These are phyloP conservation scores for Caenorhabditis macrosperma DNA, from an alignment of 2,888 invertebrate species.

Conservation along the genomic window DNA sequence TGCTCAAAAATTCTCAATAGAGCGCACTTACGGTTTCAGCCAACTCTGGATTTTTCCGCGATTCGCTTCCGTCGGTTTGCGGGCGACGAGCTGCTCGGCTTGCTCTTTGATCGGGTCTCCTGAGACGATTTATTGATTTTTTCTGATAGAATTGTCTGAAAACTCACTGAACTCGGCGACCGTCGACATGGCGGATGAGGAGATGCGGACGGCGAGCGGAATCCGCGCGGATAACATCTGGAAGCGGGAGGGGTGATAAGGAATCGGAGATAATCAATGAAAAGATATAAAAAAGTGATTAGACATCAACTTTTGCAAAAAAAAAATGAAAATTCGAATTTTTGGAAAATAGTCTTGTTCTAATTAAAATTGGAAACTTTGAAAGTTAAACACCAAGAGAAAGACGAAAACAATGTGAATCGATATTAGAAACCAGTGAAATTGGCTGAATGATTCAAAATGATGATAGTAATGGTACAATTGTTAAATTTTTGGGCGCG, in stretches of 20 bases:
- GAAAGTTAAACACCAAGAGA: no score
- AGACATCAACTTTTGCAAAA: neutral
- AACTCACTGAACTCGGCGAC: conserved; percentile 45
- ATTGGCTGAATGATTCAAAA: neutral
- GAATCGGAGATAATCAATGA: neutral
- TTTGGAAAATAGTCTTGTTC: neutral
- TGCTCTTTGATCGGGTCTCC: conserved; percentile 46
- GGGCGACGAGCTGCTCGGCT: conserved; percentile 48
- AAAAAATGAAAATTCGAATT: neutral
- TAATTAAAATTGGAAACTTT: neutral
- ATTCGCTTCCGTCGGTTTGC: conserved; percentile 27
- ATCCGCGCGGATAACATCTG: conserved; percentile 37
- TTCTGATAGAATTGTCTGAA: neutral
- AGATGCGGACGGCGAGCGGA: conserved; percentile 11
- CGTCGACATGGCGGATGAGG: conserved; percentile 19
- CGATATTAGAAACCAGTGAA: neutral
- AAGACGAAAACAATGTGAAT: neutral
- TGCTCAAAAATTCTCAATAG: neutral
- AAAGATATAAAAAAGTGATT: neutral
- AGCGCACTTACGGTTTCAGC: conserved; percentile 71
- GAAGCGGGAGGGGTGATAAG: neutral
- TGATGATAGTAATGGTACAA: neutral
- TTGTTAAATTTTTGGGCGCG: no score
- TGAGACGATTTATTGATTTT: conserved; percentile 1
- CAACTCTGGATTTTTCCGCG: conserved; percentile 70